Evolutionary conservation across 2,797 vertebrate genomes (phyloP).

Genomic region (Falco concolor): DNA sequence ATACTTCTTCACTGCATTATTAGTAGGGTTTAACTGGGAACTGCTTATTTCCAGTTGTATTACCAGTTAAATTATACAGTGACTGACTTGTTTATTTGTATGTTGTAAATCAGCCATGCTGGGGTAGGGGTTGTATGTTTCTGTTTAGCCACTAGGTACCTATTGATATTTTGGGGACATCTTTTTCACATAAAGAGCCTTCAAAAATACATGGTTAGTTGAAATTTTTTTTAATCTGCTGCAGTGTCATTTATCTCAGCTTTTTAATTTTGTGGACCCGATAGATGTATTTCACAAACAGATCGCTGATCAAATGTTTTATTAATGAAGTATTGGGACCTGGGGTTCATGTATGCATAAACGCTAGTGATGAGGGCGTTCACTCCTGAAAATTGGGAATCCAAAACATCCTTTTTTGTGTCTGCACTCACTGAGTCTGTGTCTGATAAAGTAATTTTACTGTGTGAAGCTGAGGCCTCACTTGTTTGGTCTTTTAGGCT

Average conservation of each 20-base stretch:
- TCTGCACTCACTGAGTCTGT: background rate
- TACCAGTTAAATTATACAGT: background rate
- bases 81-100: background rate
- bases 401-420: background rate
- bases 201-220: background rate
- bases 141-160: background rate
- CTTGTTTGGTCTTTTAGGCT: slow-evolving; percentile 68
- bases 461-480: background rate
- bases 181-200: background rate
- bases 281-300: background rate
- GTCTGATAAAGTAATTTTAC: background rate
- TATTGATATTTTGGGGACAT: background rate
- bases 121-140: background rate
- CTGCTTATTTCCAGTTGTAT: background rate
- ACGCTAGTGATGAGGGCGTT: background rate
- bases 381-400: background rate
- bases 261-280: background rate
- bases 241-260: background rate
- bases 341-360: background rate
- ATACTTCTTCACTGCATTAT: background rate
- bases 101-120: background rate
- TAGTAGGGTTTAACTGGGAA: background rate
- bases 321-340: background rate
- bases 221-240: background rate
- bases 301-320: background rate